Percentiles rank a stretch among this genome's conserved stretches.
These are phyloP conservation scores for Lathamus discolor DNA, from an alignment of 2,113 vertebrate genomes.

Conservation along the genomic window DNA sequence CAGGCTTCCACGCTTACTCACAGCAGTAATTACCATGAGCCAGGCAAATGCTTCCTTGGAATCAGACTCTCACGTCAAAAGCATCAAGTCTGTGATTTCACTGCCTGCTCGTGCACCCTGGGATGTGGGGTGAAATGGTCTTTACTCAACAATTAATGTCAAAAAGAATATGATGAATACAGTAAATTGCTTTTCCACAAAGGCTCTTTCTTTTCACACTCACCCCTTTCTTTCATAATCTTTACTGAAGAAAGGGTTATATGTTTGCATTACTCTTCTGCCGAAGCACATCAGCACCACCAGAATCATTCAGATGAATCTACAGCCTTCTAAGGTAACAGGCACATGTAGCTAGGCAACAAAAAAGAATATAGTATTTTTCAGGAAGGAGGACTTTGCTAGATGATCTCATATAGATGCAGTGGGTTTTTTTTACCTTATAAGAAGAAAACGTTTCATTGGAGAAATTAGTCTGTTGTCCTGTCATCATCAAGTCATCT, in stretches of 20 bases:
- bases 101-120: neutral
- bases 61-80: neutral
- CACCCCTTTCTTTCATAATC: neutral
- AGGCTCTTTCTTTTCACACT: neutral
- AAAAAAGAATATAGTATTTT: conserved; percentile 55
- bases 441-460: conserved; percentile 42
- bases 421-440: conserved; percentile 24
- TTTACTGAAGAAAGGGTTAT: neutral
- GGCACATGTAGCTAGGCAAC: conserved; percentile 62
- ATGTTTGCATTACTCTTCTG: conserved; percentile 23
- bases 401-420: conserved; percentile 50
- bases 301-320: conserved; percentile 18
- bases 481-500: neutral
- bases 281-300: neutral
- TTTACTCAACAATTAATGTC: neutral
- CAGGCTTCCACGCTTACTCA: neutral
- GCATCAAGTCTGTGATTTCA: neutral
- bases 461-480: neutral
- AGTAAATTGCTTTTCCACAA: neutral
- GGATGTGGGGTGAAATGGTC: neutral
- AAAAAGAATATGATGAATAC: neutral
- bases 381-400: conserved; percentile 36
- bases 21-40: neutral
- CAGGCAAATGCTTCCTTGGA: neutral
- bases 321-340: conserved; percentile 67